Conservation (phyloP, 2,888 invertebrate genomes). For the Limnephilus auricula region DNA sequence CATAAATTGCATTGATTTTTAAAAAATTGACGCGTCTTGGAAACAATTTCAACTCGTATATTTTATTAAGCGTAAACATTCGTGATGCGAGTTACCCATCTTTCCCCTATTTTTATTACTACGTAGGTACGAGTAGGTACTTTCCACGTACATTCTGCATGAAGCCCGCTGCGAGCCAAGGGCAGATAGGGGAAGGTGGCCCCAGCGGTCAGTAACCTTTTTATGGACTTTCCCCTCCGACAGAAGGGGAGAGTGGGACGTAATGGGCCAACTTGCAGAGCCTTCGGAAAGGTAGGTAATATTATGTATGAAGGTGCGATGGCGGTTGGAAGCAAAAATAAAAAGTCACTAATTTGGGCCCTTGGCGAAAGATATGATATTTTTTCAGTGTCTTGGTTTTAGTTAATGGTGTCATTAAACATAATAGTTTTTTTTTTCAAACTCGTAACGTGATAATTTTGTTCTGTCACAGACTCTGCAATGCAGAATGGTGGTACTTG, state of each 20-base stretch:
- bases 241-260: constrained; percentile 50
- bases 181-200: constrained; percentile 20
- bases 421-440: not conserved
- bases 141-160: constrained; percentile 16
- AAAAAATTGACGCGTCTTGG: not conserved
- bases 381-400: not conserved
- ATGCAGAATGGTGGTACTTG: too few species aligned
- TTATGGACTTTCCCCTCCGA: constrained; percentile 61
- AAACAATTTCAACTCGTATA: constrained; percentile 14
- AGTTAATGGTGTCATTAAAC: not conserved
- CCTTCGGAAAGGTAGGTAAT: constrained; percentile 7
- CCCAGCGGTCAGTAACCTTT: constrained; percentile 64
- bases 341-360: constrained; percentile 17
- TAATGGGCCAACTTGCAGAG: constrained; percentile 41
- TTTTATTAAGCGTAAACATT: constrained; percentile 50
- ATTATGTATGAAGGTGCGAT: constrained; percentile 10
- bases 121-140: not conserved
- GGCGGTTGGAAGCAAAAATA: not conserved
- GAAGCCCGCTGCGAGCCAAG: not conserved
- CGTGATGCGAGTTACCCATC: not conserved
- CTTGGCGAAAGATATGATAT: not conserved
- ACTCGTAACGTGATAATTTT: not conserved
- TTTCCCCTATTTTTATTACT: constrained; percentile 11
- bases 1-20: constrained; percentile 16
- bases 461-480: not conserved